A percentile compares a stretch with the other conserved stretches of the same genome.
These are phyloP conservation scores for Epiperipatus broadwayi DNA, from an alignment of 2,888 invertebrate species.

Conservation along the genomic window DNA sequence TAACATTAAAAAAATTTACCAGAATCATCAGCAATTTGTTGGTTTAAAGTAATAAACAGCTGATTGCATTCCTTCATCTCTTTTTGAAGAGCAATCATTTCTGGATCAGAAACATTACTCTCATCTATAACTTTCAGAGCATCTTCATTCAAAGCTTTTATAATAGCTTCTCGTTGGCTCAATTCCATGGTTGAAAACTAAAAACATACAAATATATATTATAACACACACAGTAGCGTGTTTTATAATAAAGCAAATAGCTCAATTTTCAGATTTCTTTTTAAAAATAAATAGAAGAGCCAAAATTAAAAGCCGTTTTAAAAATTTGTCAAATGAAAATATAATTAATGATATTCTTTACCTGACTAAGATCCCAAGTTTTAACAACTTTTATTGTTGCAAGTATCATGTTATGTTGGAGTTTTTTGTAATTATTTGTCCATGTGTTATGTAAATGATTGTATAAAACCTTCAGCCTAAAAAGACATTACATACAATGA, in stretches of 20 bases:
- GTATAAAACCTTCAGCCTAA: slow-evolving; percentile 54
- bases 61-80: slow-evolving; percentile 91
- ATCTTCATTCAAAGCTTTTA: slow-evolving; percentile 86
- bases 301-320: slow-evolving; percentile 8
- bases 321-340: slow-evolving; percentile 4
- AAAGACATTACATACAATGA: too few relatives aligned
- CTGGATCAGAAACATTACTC: slow-evolving; percentile 88
- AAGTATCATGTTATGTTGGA: slow-evolving; percentile 93
- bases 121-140: slow-evolving; percentile 84
- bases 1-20: too few relatives aligned
- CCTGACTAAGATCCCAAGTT: slow-evolving; percentile 57
- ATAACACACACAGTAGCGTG: neutral
- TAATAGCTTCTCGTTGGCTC: slow-evolving; percentile 81
- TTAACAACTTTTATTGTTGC: slow-evolving; percentile 93
- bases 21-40: too few relatives aligned
- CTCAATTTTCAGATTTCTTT: slow-evolving; percentile 6
- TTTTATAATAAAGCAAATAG: neutral
- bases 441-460: slow-evolving; percentile 72
- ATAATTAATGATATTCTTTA: slow-evolving; percentile 22
- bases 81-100: slow-evolving; percentile 58
- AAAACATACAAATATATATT: slow-evolving; percentile 13
- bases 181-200: slow-evolving; percentile 88
- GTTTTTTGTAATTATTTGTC: slow-evolving; percentile 82
- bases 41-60: slow-evolving; percentile 74
- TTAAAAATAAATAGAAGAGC: neutral